Conservation (phyloP, 1,140 invertebrate genomes). For the Goniozus legneri region DNA sequence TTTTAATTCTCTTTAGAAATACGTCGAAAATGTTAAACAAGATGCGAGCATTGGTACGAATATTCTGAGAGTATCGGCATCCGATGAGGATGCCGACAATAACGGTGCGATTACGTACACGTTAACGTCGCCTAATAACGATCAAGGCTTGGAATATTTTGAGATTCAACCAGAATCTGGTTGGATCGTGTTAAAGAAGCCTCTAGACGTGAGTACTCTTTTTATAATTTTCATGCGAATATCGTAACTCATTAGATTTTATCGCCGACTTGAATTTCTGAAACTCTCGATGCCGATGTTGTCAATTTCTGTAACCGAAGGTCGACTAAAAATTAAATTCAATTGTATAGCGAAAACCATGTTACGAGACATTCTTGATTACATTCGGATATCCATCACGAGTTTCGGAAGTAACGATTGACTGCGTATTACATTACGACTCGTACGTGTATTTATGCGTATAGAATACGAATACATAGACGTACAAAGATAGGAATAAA, state of each 20-base stretch:
- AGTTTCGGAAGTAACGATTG: too few relatives aligned
- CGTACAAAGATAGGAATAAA: constrained; percentile 26
- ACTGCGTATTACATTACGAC: too few relatives aligned
- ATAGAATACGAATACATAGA: constrained; percentile 5
- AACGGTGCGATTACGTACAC: constrained; percentile 94
- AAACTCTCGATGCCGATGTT: constrained; percentile 15
- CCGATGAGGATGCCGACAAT: constrained; percentile 93
- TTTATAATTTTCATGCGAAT: constrained; percentile 17
- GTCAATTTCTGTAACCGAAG: constrained; percentile 10
- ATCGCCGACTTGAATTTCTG: constrained; percentile 18
- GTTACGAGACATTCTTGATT: too few relatives aligned
- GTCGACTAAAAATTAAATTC: too few relatives aligned
- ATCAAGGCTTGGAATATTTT: constrained; percentile 87
- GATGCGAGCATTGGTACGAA: constrained; percentile 93
- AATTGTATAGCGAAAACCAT: too few relatives aligned
- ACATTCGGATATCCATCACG: too few relatives aligned
- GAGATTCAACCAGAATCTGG: constrained; percentile 93
- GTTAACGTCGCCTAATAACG: constrained; percentile 79
- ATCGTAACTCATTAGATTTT: constrained; percentile 26
- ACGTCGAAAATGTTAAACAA: constrained; percentile 94
- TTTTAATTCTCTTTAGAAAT: constrained; percentile 68
- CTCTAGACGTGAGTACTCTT: constrained; percentile 85
- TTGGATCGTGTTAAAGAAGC: constrained; percentile 92
- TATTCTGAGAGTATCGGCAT: constrained; percentile 88
- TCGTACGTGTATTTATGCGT: constrained; percentile 30